Evolutionary conservation across 2,888 invertebrate species (phyloP), one percentile per base, ranked within the genome.

Genomic region (Cinara cedri): DNA sequence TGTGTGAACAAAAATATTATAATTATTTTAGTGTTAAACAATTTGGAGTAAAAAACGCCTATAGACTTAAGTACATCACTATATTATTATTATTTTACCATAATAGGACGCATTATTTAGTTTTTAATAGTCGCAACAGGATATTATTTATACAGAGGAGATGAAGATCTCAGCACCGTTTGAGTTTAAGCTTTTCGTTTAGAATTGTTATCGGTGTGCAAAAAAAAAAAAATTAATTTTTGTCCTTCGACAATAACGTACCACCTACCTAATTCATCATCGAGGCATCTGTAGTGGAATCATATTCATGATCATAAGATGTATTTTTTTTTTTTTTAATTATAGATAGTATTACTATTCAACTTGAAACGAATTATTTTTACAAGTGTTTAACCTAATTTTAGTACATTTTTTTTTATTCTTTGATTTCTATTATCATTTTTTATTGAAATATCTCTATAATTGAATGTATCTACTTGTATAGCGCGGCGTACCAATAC

Each of bases 371-470:
- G 34, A 62, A 62, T 34, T 60, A 49, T 49, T 49, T 34, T 42
- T 24, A 42, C n/a, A 19, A 46, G 46, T 49, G 44, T 62, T 49
- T 62, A 34, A 51, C 16, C 34, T 49, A 49, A 49, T 62, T 60
- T 42, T 19, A 26, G 8, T 21, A 26, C 24, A 66, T 60, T 72
- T n/a, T 34, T 34, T 34, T 19, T 51, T n/a, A 46, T 60, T 26
- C 21, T 46, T 24, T 24, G n/a, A 60, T 72, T 72, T 72, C n/a
- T 60, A 44, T 19, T 21, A 42, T 55, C 3, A 24, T 8, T 24
- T 46, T 57, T 46, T 72, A 62, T 49, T 72, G 26, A 60, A 49
- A 60, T 60, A 60, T 46, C 26, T 46, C 13, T 72, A 3, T 72
- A 72, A 72, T 60, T 46, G 44, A 60, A 72, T 72, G 14, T 21